These are phyloP conservation scores for Microtus ochrogaster DNA, from an alignment of 2,113 vertebrate species.

Conservation along the genomic window DNA sequence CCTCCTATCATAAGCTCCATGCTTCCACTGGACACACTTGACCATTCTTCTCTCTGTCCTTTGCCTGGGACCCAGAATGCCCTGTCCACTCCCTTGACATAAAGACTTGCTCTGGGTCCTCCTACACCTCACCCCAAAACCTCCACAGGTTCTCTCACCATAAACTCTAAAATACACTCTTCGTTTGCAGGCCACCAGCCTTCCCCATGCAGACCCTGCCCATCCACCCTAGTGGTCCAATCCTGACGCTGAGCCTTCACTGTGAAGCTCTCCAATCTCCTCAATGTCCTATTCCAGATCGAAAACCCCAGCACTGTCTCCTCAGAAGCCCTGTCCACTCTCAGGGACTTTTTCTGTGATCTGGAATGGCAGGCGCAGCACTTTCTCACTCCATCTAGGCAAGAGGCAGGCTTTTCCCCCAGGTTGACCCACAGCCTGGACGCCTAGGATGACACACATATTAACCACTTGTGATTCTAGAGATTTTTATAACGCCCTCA, in stretches of 20 bases:
- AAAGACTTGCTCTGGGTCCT: not conserved
- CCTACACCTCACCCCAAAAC: not conserved
- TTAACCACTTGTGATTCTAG: not conserved
- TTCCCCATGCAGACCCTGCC: not conserved
- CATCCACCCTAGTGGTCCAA: not conserved
- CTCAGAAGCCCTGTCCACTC: not conserved
- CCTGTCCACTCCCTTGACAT: not conserved
- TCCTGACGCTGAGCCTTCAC: not conserved
- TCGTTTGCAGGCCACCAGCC: not conserved
- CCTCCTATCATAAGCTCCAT: not conserved
- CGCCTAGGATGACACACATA: not conserved
- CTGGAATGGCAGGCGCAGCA: not conserved
- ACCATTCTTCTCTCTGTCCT: not conserved
- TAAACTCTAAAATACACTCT: not conserved
- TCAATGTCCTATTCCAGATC: not conserved
- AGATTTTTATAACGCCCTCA: not conserved
- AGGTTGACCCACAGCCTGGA: not conserved
- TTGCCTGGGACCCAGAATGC: not conserved
- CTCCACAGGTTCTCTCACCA: not conserved
- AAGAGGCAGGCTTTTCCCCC: not conserved
- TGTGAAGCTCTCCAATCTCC: not conserved
- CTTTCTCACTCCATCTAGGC: not conserved
- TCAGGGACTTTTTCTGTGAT: not conserved
- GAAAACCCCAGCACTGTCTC: not conserved
- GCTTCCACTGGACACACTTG: not conserved